Evolutionary conservation across 2,113 vertebrate genomes (phyloP).

Genomic region (Paracanthobrama guichenoti): DNA sequence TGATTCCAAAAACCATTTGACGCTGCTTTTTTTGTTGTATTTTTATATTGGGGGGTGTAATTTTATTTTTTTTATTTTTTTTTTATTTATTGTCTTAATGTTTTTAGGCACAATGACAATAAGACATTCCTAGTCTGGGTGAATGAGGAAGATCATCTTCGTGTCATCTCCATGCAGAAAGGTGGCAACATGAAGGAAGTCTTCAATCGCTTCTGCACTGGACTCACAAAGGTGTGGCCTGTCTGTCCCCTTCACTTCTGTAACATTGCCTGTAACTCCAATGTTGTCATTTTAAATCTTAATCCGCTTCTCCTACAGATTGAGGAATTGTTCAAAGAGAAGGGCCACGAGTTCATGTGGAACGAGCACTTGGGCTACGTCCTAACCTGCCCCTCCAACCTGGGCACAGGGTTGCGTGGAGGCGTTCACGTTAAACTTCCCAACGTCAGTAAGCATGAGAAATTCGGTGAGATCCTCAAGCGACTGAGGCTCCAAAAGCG

Average conservation of each 20-base stretch:
- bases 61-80: no score
- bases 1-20: no score
- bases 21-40: no score
- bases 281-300: neutral
- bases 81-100: no score
- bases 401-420: conserved; percentile 90
- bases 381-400: conserved; percentile 94
- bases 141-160: conserved; percentile 95
- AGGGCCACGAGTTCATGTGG: conserved; percentile 94
- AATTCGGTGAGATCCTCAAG: conserved; percentile 88
- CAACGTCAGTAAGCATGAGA: conserved; percentile 87
- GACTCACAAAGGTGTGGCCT: conserved; percentile 84
- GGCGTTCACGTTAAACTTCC: conserved; percentile 94
- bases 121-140: conserved; percentile 98
- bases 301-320: conserved; percentile 73
- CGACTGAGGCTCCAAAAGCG: conserved; percentile 91
- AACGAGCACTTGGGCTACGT: conserved; percentile 93
- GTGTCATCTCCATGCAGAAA: conserved; percentile 98
- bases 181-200: conserved; percentile 96
- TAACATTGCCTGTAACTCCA: neutral
- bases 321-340: conserved; percentile 88
- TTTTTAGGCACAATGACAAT: conserved; percentile 90
- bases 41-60: no score
- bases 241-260: no score
- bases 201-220: conserved; percentile 90